Evolutionary conservation across 1,140 invertebrate species (phyloP).

Genomic region (Formica selysi): DNA sequence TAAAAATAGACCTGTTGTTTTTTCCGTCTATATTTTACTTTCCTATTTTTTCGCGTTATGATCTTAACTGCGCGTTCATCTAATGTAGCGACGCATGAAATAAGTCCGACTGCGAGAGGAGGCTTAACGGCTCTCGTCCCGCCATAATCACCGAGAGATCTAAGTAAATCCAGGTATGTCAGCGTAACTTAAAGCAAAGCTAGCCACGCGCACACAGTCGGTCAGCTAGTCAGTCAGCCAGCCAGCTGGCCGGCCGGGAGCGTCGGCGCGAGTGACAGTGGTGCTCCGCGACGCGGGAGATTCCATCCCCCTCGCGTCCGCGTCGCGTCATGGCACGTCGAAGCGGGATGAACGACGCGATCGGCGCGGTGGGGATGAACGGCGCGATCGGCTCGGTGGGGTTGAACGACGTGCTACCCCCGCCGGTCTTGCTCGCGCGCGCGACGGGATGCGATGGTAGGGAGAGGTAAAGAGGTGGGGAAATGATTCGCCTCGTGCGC

Average conservation of each 20-base stretch:
- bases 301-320: conserved; percentile 62
- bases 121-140: conserved; percentile 28
- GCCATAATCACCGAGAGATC: conserved; percentile 51
- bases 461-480: conserved; percentile 24
- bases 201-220: conserved; percentile 25
- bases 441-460: conserved; percentile 30
- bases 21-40: neutral
- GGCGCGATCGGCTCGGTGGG: conserved; percentile 17
- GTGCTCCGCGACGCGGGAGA: conserved; percentile 39
- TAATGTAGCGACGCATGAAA: conserved; percentile 39
- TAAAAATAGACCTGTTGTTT: neutral
- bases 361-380: conserved; percentile 37
- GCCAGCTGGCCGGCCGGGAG: conserved; percentile 17
- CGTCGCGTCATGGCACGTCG: conserved; percentile 53
- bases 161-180: conserved; percentile 61
- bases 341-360: conserved; percentile 50
- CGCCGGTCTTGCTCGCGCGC: conserved; percentile 45
- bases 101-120: conserved; percentile 47
- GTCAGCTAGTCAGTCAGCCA: neutral
- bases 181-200: conserved; percentile 57
- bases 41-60: neutral
- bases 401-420: conserved; percentile 38
- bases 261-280: conserved; percentile 42
- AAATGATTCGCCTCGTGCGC: conserved; percentile 74
- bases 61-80: conserved; percentile 14